Conservation (phyloP, 1,140 invertebrate genomes). For the Trichogramma pretiosum region DNA sequence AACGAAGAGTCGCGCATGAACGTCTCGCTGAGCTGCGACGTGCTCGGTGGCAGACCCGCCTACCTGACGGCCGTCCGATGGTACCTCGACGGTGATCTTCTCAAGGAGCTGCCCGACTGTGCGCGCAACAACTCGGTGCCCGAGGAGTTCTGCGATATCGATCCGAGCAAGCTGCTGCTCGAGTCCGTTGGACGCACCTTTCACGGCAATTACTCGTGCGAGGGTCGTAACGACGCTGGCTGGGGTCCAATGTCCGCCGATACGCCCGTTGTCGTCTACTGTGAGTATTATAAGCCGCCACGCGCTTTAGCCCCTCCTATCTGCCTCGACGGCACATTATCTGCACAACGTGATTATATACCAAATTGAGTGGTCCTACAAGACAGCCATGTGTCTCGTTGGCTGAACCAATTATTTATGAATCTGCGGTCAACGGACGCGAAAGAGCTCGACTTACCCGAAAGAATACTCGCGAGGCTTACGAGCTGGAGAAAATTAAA, state of each 20-base stretch:
- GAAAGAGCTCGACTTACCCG: too few relatives aligned
- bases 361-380: too few relatives aligned
- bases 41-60: slow-evolving; percentile 59
- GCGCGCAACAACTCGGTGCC: slow-evolving; percentile 47
- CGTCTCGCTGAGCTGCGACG: slow-evolving; percentile 73
- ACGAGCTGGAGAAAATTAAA: too few relatives aligned
- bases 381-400: too few relatives aligned
- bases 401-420: too few relatives aligned
- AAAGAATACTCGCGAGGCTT: too few relatives aligned
- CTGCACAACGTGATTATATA: too few relatives aligned
- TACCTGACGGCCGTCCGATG: slow-evolving; percentile 62
- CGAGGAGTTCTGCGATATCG: slow-evolving; percentile 64
- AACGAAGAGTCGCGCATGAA: slow-evolving; percentile 71
- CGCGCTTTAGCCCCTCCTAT: too few relatives aligned
- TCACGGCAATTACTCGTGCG: slow-evolving; percentile 87
- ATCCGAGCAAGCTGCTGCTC: slow-evolving; percentile 73
- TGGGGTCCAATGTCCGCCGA: slow-evolving; percentile 69
- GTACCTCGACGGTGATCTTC: slow-evolving; percentile 72
- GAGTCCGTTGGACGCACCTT: slow-evolving; percentile 73
- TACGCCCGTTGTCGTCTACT: slow-evolving; percentile 66
- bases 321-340: too few relatives aligned
- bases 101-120: slow-evolving; percentile 79
- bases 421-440: too few relatives aligned
- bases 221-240: slow-evolving; percentile 75
- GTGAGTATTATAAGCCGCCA: slow-evolving; percentile 53